Evolutionary conservation across 2,888 invertebrate species (phyloP).

Genomic region (Cheilosia soror): DNA sequence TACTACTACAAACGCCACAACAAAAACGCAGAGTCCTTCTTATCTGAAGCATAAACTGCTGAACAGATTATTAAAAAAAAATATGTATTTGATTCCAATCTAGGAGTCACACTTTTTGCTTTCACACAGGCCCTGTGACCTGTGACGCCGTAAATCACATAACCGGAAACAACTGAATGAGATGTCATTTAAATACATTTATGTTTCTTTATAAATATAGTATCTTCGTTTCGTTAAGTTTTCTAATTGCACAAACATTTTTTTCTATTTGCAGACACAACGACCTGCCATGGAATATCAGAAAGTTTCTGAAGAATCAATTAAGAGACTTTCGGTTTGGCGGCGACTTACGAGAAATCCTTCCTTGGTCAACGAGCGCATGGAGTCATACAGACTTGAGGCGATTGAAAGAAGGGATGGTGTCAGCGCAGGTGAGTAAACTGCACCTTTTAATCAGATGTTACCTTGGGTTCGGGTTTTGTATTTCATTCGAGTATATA

Average conservation of each 20-base stretch:
- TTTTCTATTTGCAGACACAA: constrained; percentile 83
- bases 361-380: constrained; percentile 90
- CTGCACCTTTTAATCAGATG: constrained; percentile 2
- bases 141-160: too few relatives aligned
- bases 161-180: too few relatives aligned
- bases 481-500: background rate
- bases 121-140: too few relatives aligned
- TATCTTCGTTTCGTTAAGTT: background rate
- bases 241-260: constrained; percentile 7
- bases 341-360: constrained; percentile 88
- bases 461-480: background rate
- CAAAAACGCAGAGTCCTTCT: too few relatives aligned
- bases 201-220: too few relatives aligned
- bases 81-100: too few relatives aligned
- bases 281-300: constrained; percentile 88
- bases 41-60: too few relatives aligned
- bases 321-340: constrained; percentile 86
- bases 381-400: constrained; percentile 93
- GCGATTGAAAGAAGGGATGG: constrained; percentile 89
- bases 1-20: too few relatives aligned
- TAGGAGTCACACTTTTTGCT: too few relatives aligned
- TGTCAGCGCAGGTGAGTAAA: constrained; percentile 88
- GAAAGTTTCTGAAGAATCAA: constrained; percentile 88
- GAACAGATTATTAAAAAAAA: too few relatives aligned
- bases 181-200: background rate